Percentiles rank a stretch among this genome's conserved stretches.
Evolutionary conservation across 1,140 invertebrate genomes (phyloP).

Genomic region (Zaprionus kolodkinae): DNA sequence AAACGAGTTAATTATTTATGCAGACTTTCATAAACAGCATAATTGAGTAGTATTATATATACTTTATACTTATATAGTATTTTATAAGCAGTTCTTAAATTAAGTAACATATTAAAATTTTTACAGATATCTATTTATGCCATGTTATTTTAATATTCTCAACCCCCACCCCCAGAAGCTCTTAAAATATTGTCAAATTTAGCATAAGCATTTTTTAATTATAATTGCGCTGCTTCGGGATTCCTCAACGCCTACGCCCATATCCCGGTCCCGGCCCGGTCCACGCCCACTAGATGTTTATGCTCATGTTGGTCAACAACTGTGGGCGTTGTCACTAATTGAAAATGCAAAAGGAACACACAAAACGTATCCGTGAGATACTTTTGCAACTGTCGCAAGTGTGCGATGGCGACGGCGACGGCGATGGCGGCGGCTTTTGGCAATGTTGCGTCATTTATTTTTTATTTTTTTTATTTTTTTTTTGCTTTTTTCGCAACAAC

Average conservation of each 20-base stretch:
- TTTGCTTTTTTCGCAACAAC: constrained; percentile 6
- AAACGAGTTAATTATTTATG: no score
- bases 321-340: constrained; percentile 51
- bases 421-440: neutral
- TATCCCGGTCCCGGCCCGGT: no score
- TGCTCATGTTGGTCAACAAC: constrained; percentile 14
- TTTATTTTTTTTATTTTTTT: neutral
- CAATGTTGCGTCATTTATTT: constrained; percentile 7
- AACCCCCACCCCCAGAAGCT: neutral
- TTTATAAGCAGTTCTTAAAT: no score
- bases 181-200: neutral
- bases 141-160: neutral
- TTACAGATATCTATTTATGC: neutral
- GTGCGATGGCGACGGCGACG: neutral
- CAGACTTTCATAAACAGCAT: no score
- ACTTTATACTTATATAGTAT: no score
- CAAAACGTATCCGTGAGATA: constrained; percentile 12
- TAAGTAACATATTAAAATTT: no score
- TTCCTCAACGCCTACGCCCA: neutral
- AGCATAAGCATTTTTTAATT: neutral
- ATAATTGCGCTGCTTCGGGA: neutral
- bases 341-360: constrained; percentile 41
- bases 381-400: constrained; percentile 19
- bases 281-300: neutral
- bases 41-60: no score